These are phyloP conservation scores for Lipophrys pholis DNA, from an alignment of 2,113 vertebrate species.

Conservation along the genomic window DNA sequence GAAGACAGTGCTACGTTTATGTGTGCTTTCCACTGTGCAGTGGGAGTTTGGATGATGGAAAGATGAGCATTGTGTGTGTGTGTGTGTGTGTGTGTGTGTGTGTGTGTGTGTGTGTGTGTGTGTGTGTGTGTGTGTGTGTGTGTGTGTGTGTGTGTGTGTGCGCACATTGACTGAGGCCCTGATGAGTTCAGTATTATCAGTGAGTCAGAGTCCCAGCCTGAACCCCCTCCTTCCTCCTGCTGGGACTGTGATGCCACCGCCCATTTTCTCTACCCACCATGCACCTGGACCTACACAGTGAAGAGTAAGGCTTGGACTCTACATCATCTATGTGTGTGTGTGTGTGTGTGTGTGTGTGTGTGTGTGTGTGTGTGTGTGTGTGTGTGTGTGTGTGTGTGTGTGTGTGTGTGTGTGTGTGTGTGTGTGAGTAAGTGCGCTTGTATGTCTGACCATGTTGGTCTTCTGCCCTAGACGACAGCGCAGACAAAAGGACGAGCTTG, in stretches of 20 bases:
- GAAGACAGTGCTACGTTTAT: constrained; percentile 59
- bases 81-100: constrained; percentile 54
- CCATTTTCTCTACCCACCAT: constrained; percentile 81
- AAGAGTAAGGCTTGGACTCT: constrained; percentile 59
- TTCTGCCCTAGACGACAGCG: constrained; percentile 70
- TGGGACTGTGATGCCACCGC: constrained; percentile 83
- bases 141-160: constrained; percentile 55
- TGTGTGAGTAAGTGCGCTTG: constrained; percentile 58
- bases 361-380: too few relatives aligned
- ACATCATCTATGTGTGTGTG: constrained; percentile 65
- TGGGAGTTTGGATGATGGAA: constrained; percentile 69
- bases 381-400: constrained; percentile 42
- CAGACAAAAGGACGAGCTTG: constrained; percentile 80
- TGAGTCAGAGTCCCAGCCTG: constrained; percentile 79
- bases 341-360: constrained; percentile 27
- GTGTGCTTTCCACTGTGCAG: constrained; percentile 57
- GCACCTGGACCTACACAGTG: constrained; percentile 78
- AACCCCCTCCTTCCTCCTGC: constrained; percentile 76
- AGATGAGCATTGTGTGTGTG: constrained; percentile 57
- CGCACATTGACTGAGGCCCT: constrained; percentile 17
- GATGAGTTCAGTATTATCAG: constrained; percentile 68
- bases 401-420: constrained; percentile 11
- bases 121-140: constrained; percentile 41
- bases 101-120: background rate
- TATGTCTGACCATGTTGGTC: constrained; percentile 72